Conservation (phyloP, 2,888 invertebrate species). For the Caenorhabditis sinica region DNA sequence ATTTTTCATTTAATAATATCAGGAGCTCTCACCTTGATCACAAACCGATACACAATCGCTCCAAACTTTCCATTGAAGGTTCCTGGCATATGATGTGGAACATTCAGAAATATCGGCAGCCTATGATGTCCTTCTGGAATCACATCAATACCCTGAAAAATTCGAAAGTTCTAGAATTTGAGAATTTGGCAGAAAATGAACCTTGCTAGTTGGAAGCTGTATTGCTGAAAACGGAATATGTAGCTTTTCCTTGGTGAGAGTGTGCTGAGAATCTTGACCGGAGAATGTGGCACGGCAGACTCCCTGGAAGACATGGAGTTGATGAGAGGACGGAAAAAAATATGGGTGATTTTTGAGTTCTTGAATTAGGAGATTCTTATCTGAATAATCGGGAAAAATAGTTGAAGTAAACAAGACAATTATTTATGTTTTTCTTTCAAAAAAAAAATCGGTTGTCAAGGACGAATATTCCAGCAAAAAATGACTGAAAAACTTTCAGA, state of each 20-base stretch:
- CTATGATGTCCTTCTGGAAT: slow-evolving; percentile 54
- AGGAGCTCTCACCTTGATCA: slow-evolving; percentile 57
- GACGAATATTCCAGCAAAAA: not conserved
- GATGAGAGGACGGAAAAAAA: not conserved
- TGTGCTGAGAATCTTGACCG: slow-evolving; percentile 69
- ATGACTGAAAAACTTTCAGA: not conserved
- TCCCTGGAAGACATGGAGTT: slow-evolving; percentile 60
- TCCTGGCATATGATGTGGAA: slow-evolving; percentile 70
- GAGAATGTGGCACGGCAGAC: slow-evolving; percentile 69
- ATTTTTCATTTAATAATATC: too few relatives aligned
- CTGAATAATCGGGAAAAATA: slow-evolving; percentile 7
- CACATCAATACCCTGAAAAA: too few relatives aligned
- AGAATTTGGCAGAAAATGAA: too few relatives aligned
- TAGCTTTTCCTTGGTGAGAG: slow-evolving; percentile 60
- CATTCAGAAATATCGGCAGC: slow-evolving; percentile 63
- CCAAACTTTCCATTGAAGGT: slow-evolving; percentile 70
- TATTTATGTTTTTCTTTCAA: slow-evolving; percentile 1
- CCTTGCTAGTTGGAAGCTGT: slow-evolving; percentile 65
- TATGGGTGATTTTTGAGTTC: slow-evolving; percentile 2
- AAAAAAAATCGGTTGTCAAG: not conserved
- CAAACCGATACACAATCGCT: slow-evolving; percentile 70
- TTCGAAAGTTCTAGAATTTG: too few relatives aligned
- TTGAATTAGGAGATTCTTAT: slow-evolving; percentile 7
- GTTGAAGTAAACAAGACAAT: slow-evolving; percentile 8
- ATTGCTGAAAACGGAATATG: slow-evolving; percentile 65